These are phyloP conservation scores for Nerophis ophidion DNA, from an alignment of 2,113 vertebrate species.

Conservation along the genomic window DNA sequence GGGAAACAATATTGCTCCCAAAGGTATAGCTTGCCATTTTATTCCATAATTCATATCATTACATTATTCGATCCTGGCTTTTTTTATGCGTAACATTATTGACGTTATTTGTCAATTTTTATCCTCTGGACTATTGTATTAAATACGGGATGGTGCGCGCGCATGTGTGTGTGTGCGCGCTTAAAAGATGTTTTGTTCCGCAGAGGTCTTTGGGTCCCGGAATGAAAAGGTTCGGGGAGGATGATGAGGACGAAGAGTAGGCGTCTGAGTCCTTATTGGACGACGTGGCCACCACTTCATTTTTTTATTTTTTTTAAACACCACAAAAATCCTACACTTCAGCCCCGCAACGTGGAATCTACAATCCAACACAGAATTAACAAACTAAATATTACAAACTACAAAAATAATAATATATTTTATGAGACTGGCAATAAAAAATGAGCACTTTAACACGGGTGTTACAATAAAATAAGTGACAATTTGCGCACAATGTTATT, in stretches of 20 bases:
- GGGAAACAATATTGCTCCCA: constrained; percentile 51
- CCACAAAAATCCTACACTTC: no score
- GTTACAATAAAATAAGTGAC: constrained; percentile 22
- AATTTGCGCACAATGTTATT: constrained; percentile 36
- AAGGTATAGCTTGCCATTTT: constrained; percentile 38
- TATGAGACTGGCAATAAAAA: not conserved
- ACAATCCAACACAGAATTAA: no score
- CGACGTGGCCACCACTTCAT: constrained; percentile 50
- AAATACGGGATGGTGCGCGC: not conserved
- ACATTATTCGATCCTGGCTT: not conserved
- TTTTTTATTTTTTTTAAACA: not conserved
- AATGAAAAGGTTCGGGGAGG: constrained; percentile 53
- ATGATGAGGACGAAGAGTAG: constrained; percentile 51
- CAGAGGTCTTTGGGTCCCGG: constrained; percentile 63
- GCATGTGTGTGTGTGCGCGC: no score
- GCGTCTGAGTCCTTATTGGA: constrained; percentile 58
- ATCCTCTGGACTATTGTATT: not conserved
- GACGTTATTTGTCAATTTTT: not conserved
- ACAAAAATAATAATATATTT: not conserved
- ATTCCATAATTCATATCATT: constrained; percentile 16
- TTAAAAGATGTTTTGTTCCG: constrained; percentile 70
- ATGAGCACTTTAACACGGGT: not conserved
- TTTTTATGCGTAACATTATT: not conserved
- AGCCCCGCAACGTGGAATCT: no score
- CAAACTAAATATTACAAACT: not conserved